Base-by-base conservation (phyloP, 2,888 invertebrate species). In the Pristionchus fissidentatus region DNA sequence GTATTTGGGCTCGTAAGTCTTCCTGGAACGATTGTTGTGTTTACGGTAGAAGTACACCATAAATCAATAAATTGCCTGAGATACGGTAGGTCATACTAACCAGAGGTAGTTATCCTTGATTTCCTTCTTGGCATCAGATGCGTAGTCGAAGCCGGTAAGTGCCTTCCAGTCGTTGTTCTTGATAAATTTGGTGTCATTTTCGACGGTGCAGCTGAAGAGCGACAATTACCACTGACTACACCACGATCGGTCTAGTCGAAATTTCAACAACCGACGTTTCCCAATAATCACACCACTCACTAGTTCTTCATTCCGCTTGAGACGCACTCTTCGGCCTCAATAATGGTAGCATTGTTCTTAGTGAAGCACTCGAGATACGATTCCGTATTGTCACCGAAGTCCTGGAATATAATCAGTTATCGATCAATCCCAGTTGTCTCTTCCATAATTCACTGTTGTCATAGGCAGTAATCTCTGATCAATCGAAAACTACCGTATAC, bases 201-300 rank as follows among this genome's bases (percentile, higher is more conserved):
- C 49, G 49, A 19, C 19, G 19, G 49, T 49, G 49, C 49, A 49
- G 19, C 49, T 49, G 19, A 49, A 49, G 19, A 49, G 49, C 49
- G 49, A 49, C 49, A 49, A 15, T 49, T 49, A 49, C 49, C 49
- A 10, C n/a, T n/a, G n/a, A n/a, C n/a, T n/a, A n/a, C n/a, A n/a
- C n/a, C n/a, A n/a, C n/a, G n/a, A n/a, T n/a, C n/a, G n/a, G n/a
- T n/a, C n/a, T n/a, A n/a, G n/a, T n/a, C n/a, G 7, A 55, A 55
- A 55, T 55, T 22, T 4, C 3, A n/a, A 4, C 55, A 46, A n/a
- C 4, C 55, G 55, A 55, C 22, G 55, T 22, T 13, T 55, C 8
- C 7, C n/a, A 55, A 55, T 55, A n/a, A 55, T n/a, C n/a, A 55
- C 55, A 55, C 55, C 55, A 73, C 73, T 19, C 7, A 73, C 73